These are phyloP conservation scores for Thalassaphorura encarpata DNA, from an alignment of 1,140 invertebrate species.

Conservation along the genomic window DNA sequence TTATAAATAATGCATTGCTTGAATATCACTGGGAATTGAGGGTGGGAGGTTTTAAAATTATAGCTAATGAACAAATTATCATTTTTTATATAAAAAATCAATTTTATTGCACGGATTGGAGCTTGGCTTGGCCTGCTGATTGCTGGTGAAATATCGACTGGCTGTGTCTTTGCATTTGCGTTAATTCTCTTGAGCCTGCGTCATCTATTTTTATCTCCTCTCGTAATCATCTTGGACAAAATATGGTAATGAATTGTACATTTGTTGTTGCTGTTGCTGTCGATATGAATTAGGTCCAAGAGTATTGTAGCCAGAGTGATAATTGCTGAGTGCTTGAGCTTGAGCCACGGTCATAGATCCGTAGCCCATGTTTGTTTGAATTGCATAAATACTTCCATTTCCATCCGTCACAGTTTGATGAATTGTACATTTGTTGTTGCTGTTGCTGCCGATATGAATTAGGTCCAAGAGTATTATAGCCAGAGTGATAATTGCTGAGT, in stretches of 20 bases:
- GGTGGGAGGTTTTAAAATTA: too few relatives aligned
- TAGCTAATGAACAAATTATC: too few relatives aligned
- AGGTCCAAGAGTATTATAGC: constrained; percentile 12
- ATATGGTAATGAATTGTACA: constrained; percentile 17
- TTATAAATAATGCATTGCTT: too few relatives aligned
- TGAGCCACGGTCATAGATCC: constrained; percentile 16
- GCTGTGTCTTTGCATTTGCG: neutral
- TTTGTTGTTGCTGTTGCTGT: constrained; percentile 18
- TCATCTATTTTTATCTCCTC: constrained; percentile 4
- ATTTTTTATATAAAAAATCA: too few relatives aligned
- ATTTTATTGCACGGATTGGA: too few relatives aligned
- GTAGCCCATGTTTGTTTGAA: constrained; percentile 1
- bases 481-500: constrained; percentile 6
- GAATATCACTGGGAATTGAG: too few relatives aligned
- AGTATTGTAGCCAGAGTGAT: constrained; percentile 8
- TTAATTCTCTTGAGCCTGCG: neutral
- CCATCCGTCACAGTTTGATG: neutral
- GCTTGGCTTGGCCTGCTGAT: too few relatives aligned
- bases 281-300: constrained; percentile 11
- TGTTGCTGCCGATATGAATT: constrained; percentile 17
- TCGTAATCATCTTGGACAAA: constrained; percentile 23
- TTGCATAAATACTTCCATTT: constrained; percentile 3
- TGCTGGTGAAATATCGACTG: too few relatives aligned
- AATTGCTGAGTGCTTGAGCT: constrained; percentile 6
- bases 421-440: constrained; percentile 1